Conservation (phyloP, 2,797 vertebrate genomes). For the Platyrinchus mystaceus region DNA sequence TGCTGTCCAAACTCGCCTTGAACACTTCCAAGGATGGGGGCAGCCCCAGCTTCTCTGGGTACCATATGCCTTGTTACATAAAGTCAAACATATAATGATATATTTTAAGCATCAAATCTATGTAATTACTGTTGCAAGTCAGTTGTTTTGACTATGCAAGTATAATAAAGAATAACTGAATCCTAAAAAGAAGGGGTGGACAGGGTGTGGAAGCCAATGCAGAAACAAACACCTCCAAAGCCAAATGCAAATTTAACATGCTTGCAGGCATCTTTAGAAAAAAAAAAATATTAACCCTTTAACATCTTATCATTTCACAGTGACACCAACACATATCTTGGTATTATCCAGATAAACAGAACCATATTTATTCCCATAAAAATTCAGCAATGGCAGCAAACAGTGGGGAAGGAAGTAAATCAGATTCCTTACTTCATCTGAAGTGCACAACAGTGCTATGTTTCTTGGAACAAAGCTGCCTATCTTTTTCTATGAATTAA, state of each 20-base stretch:
- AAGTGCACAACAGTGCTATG: not conserved
- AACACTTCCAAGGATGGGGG: not conserved
- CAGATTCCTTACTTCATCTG: slow-evolving; percentile 7
- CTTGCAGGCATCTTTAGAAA: not conserved
- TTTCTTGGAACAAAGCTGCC: slow-evolving; percentile 23
- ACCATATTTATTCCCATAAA: not conserved
- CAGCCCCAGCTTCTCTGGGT: not conserved
- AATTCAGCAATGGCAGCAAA: not conserved
- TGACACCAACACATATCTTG: not conserved
- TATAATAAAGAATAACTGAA: not conserved
- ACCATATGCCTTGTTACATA: not conserved
- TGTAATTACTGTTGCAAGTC: not conserved
- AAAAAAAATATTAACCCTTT: not conserved
- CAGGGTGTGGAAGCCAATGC: not conserved
- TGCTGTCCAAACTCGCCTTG: not conserved
- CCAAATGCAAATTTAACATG: not conserved
- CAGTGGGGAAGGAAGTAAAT: not conserved
- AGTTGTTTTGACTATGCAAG: not conserved
- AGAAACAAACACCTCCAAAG: not conserved
- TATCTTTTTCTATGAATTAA: not conserved
- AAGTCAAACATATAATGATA: not conserved
- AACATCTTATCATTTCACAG: not conserved
- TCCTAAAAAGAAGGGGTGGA: not conserved
- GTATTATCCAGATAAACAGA: not conserved
- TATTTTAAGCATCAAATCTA: not conserved